Evolutionary conservation across 2,113 vertebrate genomes (phyloP), one percentile per base, ranked within the genome.

Genomic region (Oryzias melastigma): DNA sequence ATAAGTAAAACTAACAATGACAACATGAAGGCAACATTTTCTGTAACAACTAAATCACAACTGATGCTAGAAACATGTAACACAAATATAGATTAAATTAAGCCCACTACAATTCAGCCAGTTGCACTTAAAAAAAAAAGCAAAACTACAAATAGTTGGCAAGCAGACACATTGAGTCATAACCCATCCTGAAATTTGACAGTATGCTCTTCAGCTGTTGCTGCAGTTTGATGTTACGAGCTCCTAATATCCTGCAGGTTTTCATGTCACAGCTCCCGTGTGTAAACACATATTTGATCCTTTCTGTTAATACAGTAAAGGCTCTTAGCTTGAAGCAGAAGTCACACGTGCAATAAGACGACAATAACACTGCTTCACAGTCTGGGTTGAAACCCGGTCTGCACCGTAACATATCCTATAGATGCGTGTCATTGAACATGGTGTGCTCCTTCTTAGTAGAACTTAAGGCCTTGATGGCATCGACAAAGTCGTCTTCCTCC

Each of bases 401-500:
- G 52, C 15, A 24, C 56, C 56, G 68, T 42, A 40, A 51, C 18
- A n/a, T 18, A 8, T 58, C 40, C 75, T 68, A 87, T 29, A 88
- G 82, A 10, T 81, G 84, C 4, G 85, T 88, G 78, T 99, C 96
- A 0, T 93, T 95, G 87, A 99, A 99, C 4, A 92, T 86, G 49
- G 95, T 93, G 48, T 94, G 95, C 54, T 97, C 95, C 75, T 96
- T 95, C 50, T 92, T 95, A 64, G 92, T 92, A 0, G 94, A 95
- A 81, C 93, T 95, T 87, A 96, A 93, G 55, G 93, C 91, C 83
- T 96, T 96, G 75, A 98, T 94, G 65, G 93, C 86, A 5, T 93
- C 95, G 69, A 93, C 90, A 65, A 97, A 88, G 61, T 96, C 94
- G 1, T 95, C 95, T 72, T 98, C 94, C 52, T 97, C 95, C 62